These are phyloP conservation scores for Nebria ingens DNA, from an alignment of 1,140 invertebrate genomes.

Conservation along the genomic window DNA sequence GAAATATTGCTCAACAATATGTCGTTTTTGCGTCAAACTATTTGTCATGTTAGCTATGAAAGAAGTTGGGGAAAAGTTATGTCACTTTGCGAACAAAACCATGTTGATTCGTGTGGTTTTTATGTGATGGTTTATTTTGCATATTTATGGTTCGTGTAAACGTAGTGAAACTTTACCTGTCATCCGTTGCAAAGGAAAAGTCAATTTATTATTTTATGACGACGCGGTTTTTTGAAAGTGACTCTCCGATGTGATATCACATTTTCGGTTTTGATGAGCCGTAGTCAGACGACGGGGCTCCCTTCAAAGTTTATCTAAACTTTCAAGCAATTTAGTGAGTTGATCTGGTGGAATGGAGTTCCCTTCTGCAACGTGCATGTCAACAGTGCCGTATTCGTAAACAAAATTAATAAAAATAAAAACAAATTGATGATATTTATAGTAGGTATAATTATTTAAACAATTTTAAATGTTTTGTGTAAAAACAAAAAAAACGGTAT, in stretches of 20 bases:
- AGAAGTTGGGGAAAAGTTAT: too few species aligned
- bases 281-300: background rate
- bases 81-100: too few species aligned
- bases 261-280: constrained; percentile 14
- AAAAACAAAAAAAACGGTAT: too few species aligned
- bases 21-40: too few species aligned
- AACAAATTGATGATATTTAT: too few species aligned
- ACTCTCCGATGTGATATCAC: constrained; percentile 3
- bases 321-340: constrained; percentile 16
- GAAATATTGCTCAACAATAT: too few species aligned
- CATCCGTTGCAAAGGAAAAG: constrained; percentile 15
- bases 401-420: too few species aligned
- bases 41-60: too few species aligned
- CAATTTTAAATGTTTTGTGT: too few species aligned
- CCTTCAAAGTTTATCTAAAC: constrained; percentile 14
- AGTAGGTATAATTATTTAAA: too few species aligned
- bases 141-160: constrained; percentile 12
- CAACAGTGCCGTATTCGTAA: background rate
- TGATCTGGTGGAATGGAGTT: constrained; percentile 12
- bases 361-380: background rate
- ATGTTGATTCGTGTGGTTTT: too few species aligned
- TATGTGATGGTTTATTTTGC: too few species aligned
- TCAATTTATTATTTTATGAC: constrained; percentile 16
- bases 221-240: constrained; percentile 12
- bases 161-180: constrained; percentile 10